These are phyloP conservation scores for Allygus modestus DNA, from an alignment of 2,888 invertebrate species.

Conservation along the genomic window DNA sequence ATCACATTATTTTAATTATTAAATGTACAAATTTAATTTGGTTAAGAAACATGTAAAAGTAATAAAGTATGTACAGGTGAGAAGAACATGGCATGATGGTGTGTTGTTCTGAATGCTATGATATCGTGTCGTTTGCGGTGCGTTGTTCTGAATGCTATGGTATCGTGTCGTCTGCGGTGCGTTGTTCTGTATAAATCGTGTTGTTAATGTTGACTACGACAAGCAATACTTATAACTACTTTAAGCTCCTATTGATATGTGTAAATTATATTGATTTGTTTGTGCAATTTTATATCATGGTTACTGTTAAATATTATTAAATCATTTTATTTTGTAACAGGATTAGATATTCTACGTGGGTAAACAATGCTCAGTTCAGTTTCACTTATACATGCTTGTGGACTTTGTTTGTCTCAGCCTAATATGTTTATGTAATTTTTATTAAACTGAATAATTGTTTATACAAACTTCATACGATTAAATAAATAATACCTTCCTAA, in stretches of 20 bases:
- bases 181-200: conserved; percentile 61
- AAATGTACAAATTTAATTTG: background rate
- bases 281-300: conserved; percentile 61
- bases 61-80: conserved; percentile 7
- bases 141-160: background rate
- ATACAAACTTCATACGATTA: too few relatives aligned
- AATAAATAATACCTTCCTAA: too few relatives aligned
- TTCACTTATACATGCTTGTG: background rate
- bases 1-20: background rate
- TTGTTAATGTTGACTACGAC: conserved; percentile 63
- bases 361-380: conserved; percentile 5
- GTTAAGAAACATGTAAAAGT: conserved; percentile 17
- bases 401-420: too few relatives aligned
- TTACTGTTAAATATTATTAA: conserved; percentile 57
- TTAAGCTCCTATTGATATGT: conserved; percentile 63
- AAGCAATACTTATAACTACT: conserved; percentile 64
- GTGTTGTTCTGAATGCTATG: background rate
- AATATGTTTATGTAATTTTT: too few relatives aligned
- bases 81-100: background rate
- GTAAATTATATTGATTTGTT: conserved; percentile 63
- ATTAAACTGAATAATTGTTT: too few relatives aligned
- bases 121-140: background rate
- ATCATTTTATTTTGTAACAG: conserved; percentile 56
- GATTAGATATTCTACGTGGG: conserved; percentile 49
- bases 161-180: conserved; percentile 21